Percentiles rank a stretch among this genome's conserved stretches.
Evolutionary conservation across 1,140 invertebrate genomes (phyloP).

Genomic region (Bombus soroeensis): DNA sequence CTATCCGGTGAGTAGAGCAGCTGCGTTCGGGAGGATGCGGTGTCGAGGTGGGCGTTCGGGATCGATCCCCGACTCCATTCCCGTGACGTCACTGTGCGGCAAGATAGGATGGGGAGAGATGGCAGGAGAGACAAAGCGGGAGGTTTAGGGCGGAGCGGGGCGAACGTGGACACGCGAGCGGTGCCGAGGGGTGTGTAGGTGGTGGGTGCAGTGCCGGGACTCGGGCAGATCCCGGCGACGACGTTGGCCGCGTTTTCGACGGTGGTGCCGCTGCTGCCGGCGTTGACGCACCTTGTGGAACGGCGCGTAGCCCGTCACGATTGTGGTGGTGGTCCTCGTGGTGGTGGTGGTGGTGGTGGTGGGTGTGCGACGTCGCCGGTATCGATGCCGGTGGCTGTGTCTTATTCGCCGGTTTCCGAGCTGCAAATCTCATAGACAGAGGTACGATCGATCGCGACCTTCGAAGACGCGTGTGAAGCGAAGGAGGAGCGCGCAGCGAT

Average conservation of each 20-base stretch:
- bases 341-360: neutral
- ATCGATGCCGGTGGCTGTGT: neutral
- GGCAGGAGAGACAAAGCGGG: constrained; percentile 10
- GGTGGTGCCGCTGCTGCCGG: constrained; percentile 35
- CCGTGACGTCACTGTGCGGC: constrained; percentile 64
- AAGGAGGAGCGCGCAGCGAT: constrained; percentile 17
- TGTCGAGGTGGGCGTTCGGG: constrained; percentile 50
- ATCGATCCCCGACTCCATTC: constrained; percentile 68
- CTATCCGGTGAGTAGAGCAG: constrained; percentile 49
- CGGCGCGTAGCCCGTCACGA: constrained; percentile 42
- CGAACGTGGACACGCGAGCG: neutral
- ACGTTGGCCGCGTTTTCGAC: constrained; percentile 40
- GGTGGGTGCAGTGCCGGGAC: constrained; percentile 47
- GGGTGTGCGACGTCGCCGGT: constrained; percentile 1
- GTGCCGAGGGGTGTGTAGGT: neutral
- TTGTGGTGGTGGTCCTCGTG: constrained; percentile 14
- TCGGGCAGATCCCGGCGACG: constrained; percentile 55
- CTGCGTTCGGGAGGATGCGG: constrained; percentile 32
- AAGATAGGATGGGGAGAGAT: constrained; percentile 24
- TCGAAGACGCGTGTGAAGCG: constrained; percentile 35
- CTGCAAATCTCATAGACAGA: constrained; percentile 10
- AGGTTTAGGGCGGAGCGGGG: neutral
- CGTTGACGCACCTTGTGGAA: constrained; percentile 29
- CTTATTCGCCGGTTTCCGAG: neutral
- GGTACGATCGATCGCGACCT: constrained; percentile 51